Percentiles rank a stretch among this genome's conserved stretches.
These are phyloP conservation scores for Pogonophryne albipinna DNA, from an alignment of 2,797 vertebrate genomes.

Conservation along the genomic window DNA sequence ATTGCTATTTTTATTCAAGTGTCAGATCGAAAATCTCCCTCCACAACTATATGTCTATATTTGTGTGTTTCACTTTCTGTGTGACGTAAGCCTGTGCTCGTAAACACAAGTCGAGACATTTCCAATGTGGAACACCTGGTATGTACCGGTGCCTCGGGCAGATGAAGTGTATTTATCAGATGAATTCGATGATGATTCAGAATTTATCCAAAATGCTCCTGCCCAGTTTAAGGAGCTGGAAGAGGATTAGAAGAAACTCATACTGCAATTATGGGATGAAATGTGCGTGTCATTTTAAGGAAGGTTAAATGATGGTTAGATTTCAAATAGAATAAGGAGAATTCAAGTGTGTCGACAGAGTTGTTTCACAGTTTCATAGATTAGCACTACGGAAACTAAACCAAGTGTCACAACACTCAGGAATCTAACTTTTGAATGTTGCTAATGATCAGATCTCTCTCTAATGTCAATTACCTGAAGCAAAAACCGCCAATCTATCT, in stretches of 20 bases:
- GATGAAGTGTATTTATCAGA: slow-evolving; percentile 5
- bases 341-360: neutral
- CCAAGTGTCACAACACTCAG: neutral
- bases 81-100: slow-evolving; percentile 10
- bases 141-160: slow-evolving; percentile 26
- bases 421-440: neutral
- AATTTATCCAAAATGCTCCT: neutral
- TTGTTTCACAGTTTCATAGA: neutral
- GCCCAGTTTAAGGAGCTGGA: neutral
- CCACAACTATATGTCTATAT: too few relatives aligned
- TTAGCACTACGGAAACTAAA: too few relatives aligned
- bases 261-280: slow-evolving; percentile 3
- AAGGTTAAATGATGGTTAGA: neutral
- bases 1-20: neutral
- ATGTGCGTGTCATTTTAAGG: slow-evolving; percentile 1
- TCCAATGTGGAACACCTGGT: slow-evolving; percentile 11
- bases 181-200: slow-evolving; percentile 28
- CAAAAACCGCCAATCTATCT: neutral
- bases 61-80: slow-evolving; percentile 16
- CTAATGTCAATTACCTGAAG: neutral
- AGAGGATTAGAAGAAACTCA: neutral
- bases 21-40: too few relatives aligned
- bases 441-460: neutral
- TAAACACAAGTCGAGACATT: slow-evolving; percentile 50
- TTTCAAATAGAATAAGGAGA: neutral